A percentile compares a stretch with the other conserved stretches of the same genome.
These are phyloP conservation scores for Stichodactyla helianthus DNA, from an alignment of 64 coral and sea anemone genomes.

Conservation along the genomic window DNA sequence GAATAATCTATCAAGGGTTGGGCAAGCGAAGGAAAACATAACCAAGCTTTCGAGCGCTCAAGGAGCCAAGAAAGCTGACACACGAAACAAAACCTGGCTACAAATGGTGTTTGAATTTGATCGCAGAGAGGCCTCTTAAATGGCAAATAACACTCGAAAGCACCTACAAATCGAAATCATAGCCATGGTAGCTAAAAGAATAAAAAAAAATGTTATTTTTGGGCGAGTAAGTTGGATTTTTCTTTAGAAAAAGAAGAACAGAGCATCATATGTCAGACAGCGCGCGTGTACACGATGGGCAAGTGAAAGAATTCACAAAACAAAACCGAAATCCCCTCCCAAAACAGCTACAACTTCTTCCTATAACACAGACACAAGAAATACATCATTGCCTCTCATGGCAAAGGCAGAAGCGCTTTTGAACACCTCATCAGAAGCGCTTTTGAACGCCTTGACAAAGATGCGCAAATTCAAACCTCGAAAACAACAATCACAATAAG, in stretches of 20 bases:
- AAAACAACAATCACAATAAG: neutral
- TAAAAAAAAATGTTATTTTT: neutral
- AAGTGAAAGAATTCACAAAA: constrained; percentile 7
- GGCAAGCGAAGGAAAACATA: neutral
- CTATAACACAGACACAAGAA: neutral
- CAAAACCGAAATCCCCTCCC: neutral
- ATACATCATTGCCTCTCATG: neutral
- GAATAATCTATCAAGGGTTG: neutral
- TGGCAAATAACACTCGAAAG: neutral
- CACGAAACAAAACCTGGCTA: neutral
- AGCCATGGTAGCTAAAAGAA: neutral
- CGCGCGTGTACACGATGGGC: neutral
- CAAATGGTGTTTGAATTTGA: neutral
- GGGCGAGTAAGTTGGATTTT: neutral
- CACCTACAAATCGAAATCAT: neutral
- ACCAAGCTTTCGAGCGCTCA: neutral
- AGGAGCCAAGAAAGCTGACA: neutral
- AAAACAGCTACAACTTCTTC: neutral
- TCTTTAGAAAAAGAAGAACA: neutral
- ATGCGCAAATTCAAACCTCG: constrained; percentile 8
- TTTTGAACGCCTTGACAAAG: neutral
- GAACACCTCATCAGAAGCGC: neutral
- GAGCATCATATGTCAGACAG: neutral
- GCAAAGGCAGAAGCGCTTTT: neutral
- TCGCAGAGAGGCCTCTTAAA: neutral